A percentile compares a stretch with the other conserved stretches of the same genome.
Evolutionary conservation across 2,888 invertebrate genomes (phyloP).

Genomic region (Tuberolachnus salignus): DNA sequence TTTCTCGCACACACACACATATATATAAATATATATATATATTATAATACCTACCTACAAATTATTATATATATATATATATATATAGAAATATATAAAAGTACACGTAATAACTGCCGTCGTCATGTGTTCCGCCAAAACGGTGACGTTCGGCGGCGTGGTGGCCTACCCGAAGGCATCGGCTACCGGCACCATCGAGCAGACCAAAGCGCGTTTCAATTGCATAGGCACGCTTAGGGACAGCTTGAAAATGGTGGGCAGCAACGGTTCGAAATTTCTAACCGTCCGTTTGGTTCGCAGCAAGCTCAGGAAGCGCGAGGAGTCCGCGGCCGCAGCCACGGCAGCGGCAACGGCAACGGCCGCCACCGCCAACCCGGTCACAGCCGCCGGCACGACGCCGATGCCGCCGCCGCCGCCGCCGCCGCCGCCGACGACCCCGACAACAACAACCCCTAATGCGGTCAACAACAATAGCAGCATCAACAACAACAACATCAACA

Average conservation of each 20-base stretch:
- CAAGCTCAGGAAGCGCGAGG: constrained; percentile 85
- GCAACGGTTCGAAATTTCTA: constrained; percentile 79
- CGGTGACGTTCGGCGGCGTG: constrained; percentile 60
- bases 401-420: constrained; percentile 57
- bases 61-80: too few relatives aligned
- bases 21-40: too few relatives aligned
- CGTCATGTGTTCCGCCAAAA: constrained; percentile 57
- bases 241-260: constrained; percentile 74
- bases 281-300: constrained; percentile 90
- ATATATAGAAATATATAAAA: not conserved
- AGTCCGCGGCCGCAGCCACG: constrained; percentile 62
- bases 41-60: not conserved
- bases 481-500: constrained; percentile 58
- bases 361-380: constrained; percentile 59
- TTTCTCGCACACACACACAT: too few relatives aligned
- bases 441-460: too few relatives aligned
- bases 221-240: constrained; percentile 59
- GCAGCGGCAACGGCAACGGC: constrained; percentile 57
- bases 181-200: constrained; percentile 57
- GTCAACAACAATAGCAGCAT: constrained; percentile 59
- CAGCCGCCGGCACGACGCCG: constrained; percentile 41
- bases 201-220: constrained; percentile 60
- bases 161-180: constrained; percentile 58
- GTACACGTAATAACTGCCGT: not conserved
- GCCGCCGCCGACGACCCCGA: constrained; percentile 42